Conservation (phyloP, 2,797 vertebrate genomes). For the Anguilla anguilla region DNA sequence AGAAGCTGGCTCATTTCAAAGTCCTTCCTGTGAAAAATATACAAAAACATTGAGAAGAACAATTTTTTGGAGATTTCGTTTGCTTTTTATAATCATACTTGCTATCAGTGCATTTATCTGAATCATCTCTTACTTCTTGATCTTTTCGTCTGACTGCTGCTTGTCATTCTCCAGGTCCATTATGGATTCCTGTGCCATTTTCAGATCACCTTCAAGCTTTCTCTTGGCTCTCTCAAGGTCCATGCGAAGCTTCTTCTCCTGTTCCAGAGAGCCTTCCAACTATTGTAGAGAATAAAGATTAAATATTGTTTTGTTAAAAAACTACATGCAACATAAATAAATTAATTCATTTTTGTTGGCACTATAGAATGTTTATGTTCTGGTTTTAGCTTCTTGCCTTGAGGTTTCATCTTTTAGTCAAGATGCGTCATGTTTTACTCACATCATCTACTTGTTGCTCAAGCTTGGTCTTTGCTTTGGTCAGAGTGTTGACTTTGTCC, state of each 20-base stretch:
- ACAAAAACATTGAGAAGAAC: neutral
- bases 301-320: too few species aligned
- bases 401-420: neutral
- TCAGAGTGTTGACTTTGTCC: conserved; percentile 84
- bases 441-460: conserved; percentile 87
- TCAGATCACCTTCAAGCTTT: conserved; percentile 75
- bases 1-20: conserved; percentile 73
- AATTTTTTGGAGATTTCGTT: too few species aligned
- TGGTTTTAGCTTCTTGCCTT: neutral
- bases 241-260: too few species aligned
- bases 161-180: conserved; percentile 71
- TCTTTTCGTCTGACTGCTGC: conserved; percentile 71
- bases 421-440: conserved; percentile 42
- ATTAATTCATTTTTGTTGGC: neutral
- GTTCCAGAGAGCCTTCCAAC: too few species aligned
- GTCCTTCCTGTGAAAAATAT: neutral
- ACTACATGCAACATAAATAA: neutral
- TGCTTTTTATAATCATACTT: conserved; percentile 63
- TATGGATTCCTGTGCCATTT: conserved; percentile 71
- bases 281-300: too few species aligned
- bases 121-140: conserved; percentile 68
- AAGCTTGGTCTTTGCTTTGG: conserved; percentile 81
- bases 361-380: neutral
- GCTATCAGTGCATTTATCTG: neutral
- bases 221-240: too few species aligned